Conservation (phyloP, 2,113 vertebrate genomes). For the Indicator indicator region DNA sequence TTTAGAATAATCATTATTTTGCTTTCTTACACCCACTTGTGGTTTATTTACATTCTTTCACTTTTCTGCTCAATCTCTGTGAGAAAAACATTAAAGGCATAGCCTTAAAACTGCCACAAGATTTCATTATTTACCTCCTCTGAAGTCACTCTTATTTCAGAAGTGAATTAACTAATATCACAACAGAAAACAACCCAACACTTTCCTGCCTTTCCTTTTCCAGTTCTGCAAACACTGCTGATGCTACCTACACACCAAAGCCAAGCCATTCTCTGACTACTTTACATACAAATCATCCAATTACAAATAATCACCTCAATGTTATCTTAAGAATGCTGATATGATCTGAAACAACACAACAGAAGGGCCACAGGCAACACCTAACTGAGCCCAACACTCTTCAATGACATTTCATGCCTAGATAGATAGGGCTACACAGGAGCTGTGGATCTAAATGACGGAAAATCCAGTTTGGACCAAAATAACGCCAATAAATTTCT, state of each 20-base stretch:
- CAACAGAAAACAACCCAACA: neutral
- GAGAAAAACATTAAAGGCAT: no score
- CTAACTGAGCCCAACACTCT: neutral
- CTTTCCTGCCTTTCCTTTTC: neutral
- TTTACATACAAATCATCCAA: neutral
- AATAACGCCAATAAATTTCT: neutral
- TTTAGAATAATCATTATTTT: no score
- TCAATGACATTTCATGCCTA: rapidly evolving
- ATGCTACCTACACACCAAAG: neutral
- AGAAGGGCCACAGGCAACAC: neutral
- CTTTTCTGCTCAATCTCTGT: no score
- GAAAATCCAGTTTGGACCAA: neutral
- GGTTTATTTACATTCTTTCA: no score
- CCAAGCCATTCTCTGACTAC: rapidly evolving
- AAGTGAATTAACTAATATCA: neutral
- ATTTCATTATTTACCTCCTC: neutral
- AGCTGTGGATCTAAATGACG: neutral
- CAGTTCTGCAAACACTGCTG: neutral
- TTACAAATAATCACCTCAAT: neutral
- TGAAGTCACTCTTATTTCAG: neutral
- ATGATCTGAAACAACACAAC: neutral
- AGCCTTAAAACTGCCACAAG: no score
- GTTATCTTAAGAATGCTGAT: neutral
- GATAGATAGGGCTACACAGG: rapidly evolving
- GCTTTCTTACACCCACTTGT: no score